phyloP scores from a whole-genome alignment of 2,888 invertebrate genomes.

The Lochmaea crataegi region DNA sequence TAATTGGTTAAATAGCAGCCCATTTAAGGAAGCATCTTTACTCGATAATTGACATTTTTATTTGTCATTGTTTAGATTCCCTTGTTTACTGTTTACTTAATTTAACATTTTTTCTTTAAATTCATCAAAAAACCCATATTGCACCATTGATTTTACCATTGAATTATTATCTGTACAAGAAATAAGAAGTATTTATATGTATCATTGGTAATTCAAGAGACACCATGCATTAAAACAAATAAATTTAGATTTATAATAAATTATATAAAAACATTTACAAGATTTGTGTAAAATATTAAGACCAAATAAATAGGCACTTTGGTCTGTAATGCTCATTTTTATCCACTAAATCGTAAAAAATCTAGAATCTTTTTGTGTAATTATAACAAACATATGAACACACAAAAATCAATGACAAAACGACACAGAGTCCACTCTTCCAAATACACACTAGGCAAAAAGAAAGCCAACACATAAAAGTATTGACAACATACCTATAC shows the following conservation, averaged over 20 bases:
- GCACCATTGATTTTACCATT: too few relatives aligned
- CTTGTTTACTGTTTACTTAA: too few relatives aligned
- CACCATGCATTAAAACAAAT: constrained; percentile 28
- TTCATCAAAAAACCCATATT: too few relatives aligned
- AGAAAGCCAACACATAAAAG: background rate
- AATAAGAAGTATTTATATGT: too few relatives aligned
- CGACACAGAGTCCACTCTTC: constrained; percentile 40
- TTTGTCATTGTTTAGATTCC: too few relatives aligned
- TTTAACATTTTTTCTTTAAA: too few relatives aligned
- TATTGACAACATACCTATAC: too few relatives aligned
- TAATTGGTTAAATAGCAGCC: too few relatives aligned
- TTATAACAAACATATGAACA: constrained; percentile 45
- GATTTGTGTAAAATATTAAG: constrained; percentile 44
- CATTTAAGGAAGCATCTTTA: too few relatives aligned
- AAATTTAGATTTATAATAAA: constrained; percentile 39
- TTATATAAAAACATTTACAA: constrained; percentile 42
- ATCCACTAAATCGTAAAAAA: constrained; percentile 46
- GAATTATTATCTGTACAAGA: background rate
- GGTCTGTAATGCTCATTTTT: constrained; percentile 53
- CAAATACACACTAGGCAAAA: background rate
- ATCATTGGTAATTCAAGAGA: constrained; percentile 1
- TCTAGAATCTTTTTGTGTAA: constrained; percentile 43
- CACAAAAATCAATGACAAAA: constrained; percentile 37
- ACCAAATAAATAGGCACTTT: constrained; percentile 63
- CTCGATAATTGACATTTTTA: too few relatives aligned